These are phyloP conservation scores for Oeneis ivallda DNA, from an alignment of 2,888 invertebrate species.

Conservation along the genomic window DNA sequence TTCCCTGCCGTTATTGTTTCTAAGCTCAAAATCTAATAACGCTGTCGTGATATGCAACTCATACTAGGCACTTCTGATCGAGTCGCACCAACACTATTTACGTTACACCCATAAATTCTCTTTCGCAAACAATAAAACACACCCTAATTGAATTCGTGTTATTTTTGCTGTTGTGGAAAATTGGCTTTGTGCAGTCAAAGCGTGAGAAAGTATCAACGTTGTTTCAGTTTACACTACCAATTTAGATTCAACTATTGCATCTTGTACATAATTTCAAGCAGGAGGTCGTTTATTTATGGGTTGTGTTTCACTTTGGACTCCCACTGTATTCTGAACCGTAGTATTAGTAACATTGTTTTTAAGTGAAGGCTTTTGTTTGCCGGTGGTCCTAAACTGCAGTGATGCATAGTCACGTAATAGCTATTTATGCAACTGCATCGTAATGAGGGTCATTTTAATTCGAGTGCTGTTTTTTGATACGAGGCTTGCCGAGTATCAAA, in stretches of 20 bases:
- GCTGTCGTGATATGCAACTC: no score
- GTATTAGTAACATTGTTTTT: constrained; percentile 5
- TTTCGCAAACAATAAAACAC: constrained; percentile 65
- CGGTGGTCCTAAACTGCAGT: constrained; percentile 6
- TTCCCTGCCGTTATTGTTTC: no score
- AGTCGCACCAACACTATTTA: constrained; percentile 60
- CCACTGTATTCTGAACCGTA: constrained; percentile 9
- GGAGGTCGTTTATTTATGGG: constrained; percentile 51
- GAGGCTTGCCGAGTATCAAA: no score
- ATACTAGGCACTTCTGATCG: constrained; percentile 47
- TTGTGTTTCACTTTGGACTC: constrained; percentile 34
- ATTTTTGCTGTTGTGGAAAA: constrained; percentile 73
- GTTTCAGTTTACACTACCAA: constrained; percentile 52
- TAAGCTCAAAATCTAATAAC: no score
- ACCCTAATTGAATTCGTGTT: constrained; percentile 78
- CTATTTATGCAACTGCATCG: no score
- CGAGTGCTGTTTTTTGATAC: no score
- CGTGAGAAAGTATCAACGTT: constrained; percentile 72
- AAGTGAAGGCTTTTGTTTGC: constrained; percentile 3
- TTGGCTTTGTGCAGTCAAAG: constrained; percentile 70
- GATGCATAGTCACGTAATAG: not conserved
- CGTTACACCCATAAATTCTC: constrained; percentile 63
- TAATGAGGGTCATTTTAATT: no score
- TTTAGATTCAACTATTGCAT: constrained; percentile 51
- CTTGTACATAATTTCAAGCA: constrained; percentile 53